Percentiles rank a stretch among this genome's conserved stretches.
Conservation (phyloP, 2,888 invertebrate genomes). For the Keiferia lycopersicella region DNA sequence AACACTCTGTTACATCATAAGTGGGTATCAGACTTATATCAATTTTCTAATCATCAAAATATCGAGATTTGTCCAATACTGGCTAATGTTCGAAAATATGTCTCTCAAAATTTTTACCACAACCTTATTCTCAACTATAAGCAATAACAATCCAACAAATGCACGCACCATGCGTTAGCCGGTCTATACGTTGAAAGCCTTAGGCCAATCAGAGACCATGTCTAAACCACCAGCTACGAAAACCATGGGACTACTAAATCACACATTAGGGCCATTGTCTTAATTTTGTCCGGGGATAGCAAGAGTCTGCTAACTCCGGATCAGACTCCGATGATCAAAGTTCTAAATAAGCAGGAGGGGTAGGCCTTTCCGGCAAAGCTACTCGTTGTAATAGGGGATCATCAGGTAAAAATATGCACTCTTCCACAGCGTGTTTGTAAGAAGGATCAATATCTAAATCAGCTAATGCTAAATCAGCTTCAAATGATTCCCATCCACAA, state of each 20-base stretch:
- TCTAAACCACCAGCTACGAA: slow-evolving; percentile 52
- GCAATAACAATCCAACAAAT: slow-evolving; percentile 75
- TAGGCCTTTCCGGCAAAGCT: slow-evolving; percentile 79
- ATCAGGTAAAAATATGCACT: slow-evolving; percentile 82
- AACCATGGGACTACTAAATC: slow-evolving; percentile 51
- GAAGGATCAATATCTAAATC: slow-evolving; percentile 83
- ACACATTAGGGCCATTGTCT: slow-evolving; percentile 49
- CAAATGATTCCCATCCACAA: slow-evolving; percentile 83
- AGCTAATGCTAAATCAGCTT: slow-evolving; percentile 82
- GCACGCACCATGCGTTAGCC: slow-evolving; percentile 42
- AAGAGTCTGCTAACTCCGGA: slow-evolving; percentile 65
- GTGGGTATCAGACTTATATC: slow-evolving; percentile 67
- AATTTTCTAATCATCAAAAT: slow-evolving; percentile 63
- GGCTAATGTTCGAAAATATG: slow-evolving; percentile 75
- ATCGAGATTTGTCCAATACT: slow-evolving; percentile 68
- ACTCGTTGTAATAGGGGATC: slow-evolving; percentile 79
- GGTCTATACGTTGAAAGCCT: slow-evolving; percentile 62
- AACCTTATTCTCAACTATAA: slow-evolving; percentile 75
- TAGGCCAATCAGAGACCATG: slow-evolving; percentile 36
- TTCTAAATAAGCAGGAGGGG: slow-evolving; percentile 78
- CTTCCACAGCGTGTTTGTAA: slow-evolving; percentile 83
- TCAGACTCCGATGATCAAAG: slow-evolving; percentile 78
- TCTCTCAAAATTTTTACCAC: slow-evolving; percentile 77
- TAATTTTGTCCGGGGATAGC: slow-evolving; percentile 55
- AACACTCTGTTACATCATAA: slow-evolving; percentile 49